These are phyloP conservation scores for Dasypolia templi DNA, from an alignment of 2,888 invertebrate species.

Conservation along the genomic window DNA sequence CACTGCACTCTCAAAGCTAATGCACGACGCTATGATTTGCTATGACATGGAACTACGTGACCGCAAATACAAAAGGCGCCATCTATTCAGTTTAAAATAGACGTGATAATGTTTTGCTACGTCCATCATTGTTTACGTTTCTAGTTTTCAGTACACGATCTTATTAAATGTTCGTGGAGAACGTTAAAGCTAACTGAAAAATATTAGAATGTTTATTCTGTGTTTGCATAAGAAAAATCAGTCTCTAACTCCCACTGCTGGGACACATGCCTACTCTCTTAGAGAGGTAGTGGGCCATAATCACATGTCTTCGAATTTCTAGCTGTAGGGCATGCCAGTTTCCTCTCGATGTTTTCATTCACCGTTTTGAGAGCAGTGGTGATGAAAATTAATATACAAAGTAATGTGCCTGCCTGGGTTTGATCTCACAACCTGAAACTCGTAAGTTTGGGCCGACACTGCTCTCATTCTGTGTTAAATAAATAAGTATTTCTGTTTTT, in stretches of 20 bases:
- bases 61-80: slow-evolving; percentile 58
- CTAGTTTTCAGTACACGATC: slow-evolving; percentile 7
- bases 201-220: neutral
- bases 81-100: slow-evolving; percentile 56
- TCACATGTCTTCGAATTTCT: too few species aligned
- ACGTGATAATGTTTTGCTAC: slow-evolving; percentile 43
- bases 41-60: slow-evolving; percentile 50
- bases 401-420: too few species aligned
- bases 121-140: slow-evolving; percentile 35
- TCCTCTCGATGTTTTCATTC: too few species aligned
- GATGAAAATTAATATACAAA: too few species aligned
- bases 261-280: too few species aligned
- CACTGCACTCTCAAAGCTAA: slow-evolving; percentile 34
- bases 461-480: neutral
- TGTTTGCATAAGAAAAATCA: too few species aligned
- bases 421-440: too few species aligned
- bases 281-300: too few species aligned
- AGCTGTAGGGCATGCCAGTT: too few species aligned
- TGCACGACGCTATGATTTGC: slow-evolving; percentile 45
- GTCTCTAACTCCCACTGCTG: too few species aligned
- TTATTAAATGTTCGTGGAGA: neutral
- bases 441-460: too few species aligned
- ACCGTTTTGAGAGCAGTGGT: too few species aligned
- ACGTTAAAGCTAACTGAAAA: neutral
- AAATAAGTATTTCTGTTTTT: neutral